Evolutionary conservation across 2,797 vertebrate genomes (phyloP), one percentile per base, ranked within the genome.

Genomic region (Harpagifer antarcticus): DNA sequence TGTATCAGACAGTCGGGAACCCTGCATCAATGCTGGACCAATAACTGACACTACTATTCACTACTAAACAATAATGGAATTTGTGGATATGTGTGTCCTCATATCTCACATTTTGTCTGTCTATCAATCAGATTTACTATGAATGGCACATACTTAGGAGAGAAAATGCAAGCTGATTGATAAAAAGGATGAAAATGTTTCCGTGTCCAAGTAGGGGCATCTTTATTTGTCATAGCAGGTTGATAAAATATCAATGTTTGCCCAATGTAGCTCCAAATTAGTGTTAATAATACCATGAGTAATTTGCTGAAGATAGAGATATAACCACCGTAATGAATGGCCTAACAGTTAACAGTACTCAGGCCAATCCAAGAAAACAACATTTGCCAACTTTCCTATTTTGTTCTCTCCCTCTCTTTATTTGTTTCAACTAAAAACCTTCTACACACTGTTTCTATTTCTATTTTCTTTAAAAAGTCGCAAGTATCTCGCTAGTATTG

Each of bases 1-100:
- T 82, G 60, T 84, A 90, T 92, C 91, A 67, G 82, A 71, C 55
- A 64, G 80, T 86, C 87, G 81, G 88, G 84, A 92, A 91, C 48
- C 48, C 71, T 50, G 48, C 13, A 44, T 84, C 80, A 80, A 71
- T 77, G 67, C 49, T 68, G 69, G 68, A 79, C 67, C 86, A 89
- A 88, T 88, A 78, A 87, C 55, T 70, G 62, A 76, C 33, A 37
- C 33, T 37, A 37, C 64, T 78, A 78, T 65, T 84, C 54, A 85
- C 78, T 45, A 72, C 44, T 44, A 64, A 80, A 85, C 68, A 71
- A 74, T 67, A 75, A 81, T 83, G 78, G 71, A 74, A 76, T 83
- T 44, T 48, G 57, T 16, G 52, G 62, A 73, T 76, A 19, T 78
- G 75, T 68, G 19, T 82, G 56, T 78, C 48, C 40, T 72, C 65